Evolutionary conservation across 2,797 vertebrate genomes (phyloP).

Genomic region (Gallinago nigripennis): DNA sequence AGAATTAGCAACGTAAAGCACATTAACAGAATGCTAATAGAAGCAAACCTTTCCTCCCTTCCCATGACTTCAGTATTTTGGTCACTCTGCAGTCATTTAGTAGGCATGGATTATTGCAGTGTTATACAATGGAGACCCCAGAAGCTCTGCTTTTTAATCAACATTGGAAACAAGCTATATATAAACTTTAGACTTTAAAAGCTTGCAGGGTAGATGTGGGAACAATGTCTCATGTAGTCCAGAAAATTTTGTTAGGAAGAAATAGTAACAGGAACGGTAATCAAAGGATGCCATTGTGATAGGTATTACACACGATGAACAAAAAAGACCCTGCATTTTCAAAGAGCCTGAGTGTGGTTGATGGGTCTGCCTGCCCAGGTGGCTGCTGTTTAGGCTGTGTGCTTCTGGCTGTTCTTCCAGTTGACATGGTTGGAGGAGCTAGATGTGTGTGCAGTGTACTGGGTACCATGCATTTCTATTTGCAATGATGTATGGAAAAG

Average conservation of each 20-base stretch:
- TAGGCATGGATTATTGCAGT: neutral
- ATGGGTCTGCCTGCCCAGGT: neutral
- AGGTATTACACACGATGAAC: neutral
- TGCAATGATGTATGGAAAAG: rapidly evolving
- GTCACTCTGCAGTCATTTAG: neutral
- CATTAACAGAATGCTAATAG: neutral
- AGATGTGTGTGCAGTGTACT: rapidly evolving
- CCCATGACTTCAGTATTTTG: neutral
- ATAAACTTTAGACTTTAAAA: neutral
- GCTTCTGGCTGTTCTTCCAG: neutral
- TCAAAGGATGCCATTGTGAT: neutral
- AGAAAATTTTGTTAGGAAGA: neutral
- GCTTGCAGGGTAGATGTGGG: neutral
- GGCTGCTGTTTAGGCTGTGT: neutral
- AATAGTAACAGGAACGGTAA: neutral
- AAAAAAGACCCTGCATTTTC: rapidly evolving
- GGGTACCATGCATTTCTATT: neutral
- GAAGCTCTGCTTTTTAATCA: neutral
- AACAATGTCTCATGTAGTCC: neutral
- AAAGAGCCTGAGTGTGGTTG: neutral
- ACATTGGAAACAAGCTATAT: neutral
- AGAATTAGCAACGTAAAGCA: neutral
- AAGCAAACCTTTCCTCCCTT: neutral
- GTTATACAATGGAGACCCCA: neutral
- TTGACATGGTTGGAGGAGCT: neutral